Conservation (phyloP, 2,113 vertebrate species). For the Pomatorhinus ruficollis region DNA sequence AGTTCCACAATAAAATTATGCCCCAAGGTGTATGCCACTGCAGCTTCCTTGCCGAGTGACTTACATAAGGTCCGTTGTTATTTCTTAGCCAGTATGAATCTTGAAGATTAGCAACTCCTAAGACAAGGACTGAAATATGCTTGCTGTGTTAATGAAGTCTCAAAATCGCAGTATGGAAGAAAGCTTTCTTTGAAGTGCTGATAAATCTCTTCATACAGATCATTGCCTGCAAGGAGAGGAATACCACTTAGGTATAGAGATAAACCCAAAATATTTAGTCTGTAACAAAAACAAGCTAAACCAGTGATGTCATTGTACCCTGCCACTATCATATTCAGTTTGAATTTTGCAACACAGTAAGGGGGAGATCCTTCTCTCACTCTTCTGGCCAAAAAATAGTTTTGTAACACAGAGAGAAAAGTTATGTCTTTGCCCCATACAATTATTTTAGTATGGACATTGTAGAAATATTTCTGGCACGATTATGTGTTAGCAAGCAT, state of each 20-base stretch:
- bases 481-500: rapidly evolving
- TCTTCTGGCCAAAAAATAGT: neutral
- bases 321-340: neutral
- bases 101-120: neutral
- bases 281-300: neutral
- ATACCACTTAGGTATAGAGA: neutral
- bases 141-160: conserved; percentile 29
- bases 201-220: neutral
- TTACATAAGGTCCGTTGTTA: neutral
- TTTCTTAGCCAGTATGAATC: neutral
- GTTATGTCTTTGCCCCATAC: neutral
- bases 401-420: neutral
- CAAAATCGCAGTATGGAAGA: neutral
- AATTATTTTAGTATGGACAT: neutral
- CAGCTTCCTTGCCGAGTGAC: neutral
- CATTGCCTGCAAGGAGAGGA: neutral
- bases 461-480: rapidly evolving
- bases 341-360: neutral
- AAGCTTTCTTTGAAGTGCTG: neutral
- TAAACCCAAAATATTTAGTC: neutral
- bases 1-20: neutral
- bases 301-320: neutral
- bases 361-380: neutral
- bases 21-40: neutral
- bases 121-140: neutral